These are phyloP conservation scores for Pseudochirops corinnae DNA, from an alignment of 2,797 vertebrate species.

Conservation along the genomic window DNA sequence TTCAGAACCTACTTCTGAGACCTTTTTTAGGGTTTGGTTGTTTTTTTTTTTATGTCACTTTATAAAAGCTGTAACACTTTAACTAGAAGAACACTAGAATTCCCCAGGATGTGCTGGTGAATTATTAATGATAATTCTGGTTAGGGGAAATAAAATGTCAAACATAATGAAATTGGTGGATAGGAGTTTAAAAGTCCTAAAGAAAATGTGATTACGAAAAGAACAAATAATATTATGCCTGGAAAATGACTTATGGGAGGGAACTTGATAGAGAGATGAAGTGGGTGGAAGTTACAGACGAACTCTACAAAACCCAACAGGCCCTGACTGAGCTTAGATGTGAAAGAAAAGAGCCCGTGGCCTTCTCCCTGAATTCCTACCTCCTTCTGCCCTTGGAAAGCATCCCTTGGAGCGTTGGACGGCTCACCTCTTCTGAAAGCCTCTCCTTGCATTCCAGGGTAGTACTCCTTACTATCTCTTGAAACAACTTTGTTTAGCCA, in stretches of 20 bases:
- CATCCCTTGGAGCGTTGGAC: neutral
- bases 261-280: constrained; percentile 27
- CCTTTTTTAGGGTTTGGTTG: neutral
- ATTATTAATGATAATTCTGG: neutral
- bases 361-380: constrained; percentile 39
- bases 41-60: neutral
- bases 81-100: neutral
- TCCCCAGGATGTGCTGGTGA: neutral
- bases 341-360: neutral
- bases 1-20: neutral
- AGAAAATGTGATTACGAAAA: constrained; percentile 64
- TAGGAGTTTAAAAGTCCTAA: constrained; percentile 43
- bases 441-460: neutral
- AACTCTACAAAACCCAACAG: constrained; percentile 55
- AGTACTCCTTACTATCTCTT: neutral
- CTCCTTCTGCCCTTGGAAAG: neutral
- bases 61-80: neutral
- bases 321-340: constrained; percentile 38
- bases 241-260: constrained; percentile 57
- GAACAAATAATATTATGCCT: constrained; percentile 50
- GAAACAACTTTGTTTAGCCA: neutral
- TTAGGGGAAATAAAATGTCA: constrained; percentile 5
- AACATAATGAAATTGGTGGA: neutral
- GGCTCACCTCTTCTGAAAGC: neutral
- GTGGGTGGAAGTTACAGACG: neutral